phyloP scores from a whole-genome alignment of 2,888 invertebrate species.

The Sarcophaga carnaria region DNA sequence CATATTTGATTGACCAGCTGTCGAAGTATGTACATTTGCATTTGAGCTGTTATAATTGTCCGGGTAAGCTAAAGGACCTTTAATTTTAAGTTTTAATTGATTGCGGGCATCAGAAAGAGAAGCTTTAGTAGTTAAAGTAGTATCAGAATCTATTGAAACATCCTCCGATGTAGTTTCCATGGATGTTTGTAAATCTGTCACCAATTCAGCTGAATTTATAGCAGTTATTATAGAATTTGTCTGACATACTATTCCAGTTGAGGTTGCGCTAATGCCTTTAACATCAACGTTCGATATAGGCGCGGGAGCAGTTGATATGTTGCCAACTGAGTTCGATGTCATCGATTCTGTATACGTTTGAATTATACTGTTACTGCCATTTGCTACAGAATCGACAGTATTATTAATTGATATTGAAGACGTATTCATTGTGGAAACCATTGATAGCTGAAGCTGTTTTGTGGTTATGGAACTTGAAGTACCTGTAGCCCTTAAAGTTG shows the following conservation, averaged over 20 bases:
- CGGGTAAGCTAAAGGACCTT: constrained; percentile 91
- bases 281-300: constrained; percentile 35
- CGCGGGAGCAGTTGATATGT: constrained; percentile 44
- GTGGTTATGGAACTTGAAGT: constrained; percentile 75
- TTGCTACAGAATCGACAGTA: constrained; percentile 11
- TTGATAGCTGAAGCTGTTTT: constrained; percentile 62
- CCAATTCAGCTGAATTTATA: constrained; percentile 74
- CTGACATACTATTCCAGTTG: constrained; percentile 31
- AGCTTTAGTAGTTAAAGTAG: constrained; percentile 85
- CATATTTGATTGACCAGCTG: constrained; percentile 72
- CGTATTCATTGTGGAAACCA: constrained; percentile 26
- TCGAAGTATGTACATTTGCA: constrained; percentile 69
- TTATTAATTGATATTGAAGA: constrained; percentile 29
- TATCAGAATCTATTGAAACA: constrained; percentile 82
- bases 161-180: constrained; percentile 82
- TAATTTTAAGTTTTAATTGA: constrained; percentile 94
- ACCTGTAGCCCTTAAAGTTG: constrained; percentile 85
- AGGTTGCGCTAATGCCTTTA: constrained; percentile 25
- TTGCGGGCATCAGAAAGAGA: constrained; percentile 91
- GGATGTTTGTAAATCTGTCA: constrained; percentile 78
- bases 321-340: constrained; percentile 66
- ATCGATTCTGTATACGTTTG: constrained; percentile 44
- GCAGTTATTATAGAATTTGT: constrained; percentile 51
- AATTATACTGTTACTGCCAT: constrained; percentile 34
- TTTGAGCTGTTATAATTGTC: constrained; percentile 85